These are phyloP conservation scores for Parnassius glacialis DNA, from an alignment of 2,888 invertebrate genomes.

Conservation along the genomic window DNA sequence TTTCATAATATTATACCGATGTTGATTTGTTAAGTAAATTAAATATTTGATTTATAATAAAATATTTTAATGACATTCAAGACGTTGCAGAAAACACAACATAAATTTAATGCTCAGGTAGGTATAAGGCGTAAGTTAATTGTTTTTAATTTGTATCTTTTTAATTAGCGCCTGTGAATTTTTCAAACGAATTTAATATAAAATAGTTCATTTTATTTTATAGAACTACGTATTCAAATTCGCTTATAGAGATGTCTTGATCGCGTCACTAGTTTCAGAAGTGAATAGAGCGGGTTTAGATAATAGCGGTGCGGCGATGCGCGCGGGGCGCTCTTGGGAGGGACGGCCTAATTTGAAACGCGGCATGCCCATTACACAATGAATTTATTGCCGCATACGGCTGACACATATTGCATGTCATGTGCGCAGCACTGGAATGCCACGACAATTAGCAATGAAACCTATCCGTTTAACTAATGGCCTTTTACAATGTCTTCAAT, in stretches of 20 bases:
- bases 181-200: too few relatives aligned
- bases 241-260: slow-evolving; percentile 12
- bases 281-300: slow-evolving; percentile 54
- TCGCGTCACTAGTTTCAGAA: slow-evolving; percentile 46
- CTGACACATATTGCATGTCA: slow-evolving; percentile 71
- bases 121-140: too few relatives aligned
- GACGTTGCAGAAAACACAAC: too few relatives aligned
- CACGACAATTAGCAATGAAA: slow-evolving; percentile 29
- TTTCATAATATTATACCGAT: too few relatives aligned
- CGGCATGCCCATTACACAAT: slow-evolving; percentile 72
- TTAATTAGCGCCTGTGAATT: too few relatives aligned
- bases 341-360: slow-evolving; percentile 73
- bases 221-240: slow-evolving; percentile 7
- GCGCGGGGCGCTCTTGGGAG: slow-evolving; percentile 73
- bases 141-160: too few relatives aligned
- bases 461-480: not conserved
- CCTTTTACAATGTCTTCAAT: not conserved
- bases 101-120: too few relatives aligned
- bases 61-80: too few relatives aligned
- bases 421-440: slow-evolving; percentile 48
- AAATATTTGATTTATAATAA: too few relatives aligned
- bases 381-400: slow-evolving; percentile 73
- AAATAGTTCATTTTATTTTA: too few relatives aligned
- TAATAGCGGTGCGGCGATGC: slow-evolving; percentile 55
- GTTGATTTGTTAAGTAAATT: too few relatives aligned